A percentile compares a stretch with the other conserved stretches of the same genome.
Conservation (phyloP, 2,797 vertebrate genomes). For the Darevskia nairensis region DNA sequence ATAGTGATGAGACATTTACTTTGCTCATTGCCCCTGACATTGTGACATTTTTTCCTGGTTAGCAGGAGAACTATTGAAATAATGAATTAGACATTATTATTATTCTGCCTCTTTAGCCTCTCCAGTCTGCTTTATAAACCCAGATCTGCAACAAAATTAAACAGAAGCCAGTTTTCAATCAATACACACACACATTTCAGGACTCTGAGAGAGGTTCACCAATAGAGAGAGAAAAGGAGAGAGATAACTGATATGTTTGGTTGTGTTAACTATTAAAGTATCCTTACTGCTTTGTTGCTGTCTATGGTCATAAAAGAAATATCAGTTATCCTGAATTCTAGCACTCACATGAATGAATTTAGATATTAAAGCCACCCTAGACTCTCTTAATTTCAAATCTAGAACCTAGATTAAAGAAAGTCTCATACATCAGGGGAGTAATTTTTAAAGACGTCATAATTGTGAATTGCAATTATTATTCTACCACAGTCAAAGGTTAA, state of each 20-base stretch:
- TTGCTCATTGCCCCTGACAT: neutral
- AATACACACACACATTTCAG: neutral
- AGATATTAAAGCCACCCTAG: neutral
- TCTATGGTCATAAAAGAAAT: neutral
- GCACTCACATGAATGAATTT: neutral
- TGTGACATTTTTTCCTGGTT: neutral
- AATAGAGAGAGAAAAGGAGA: neutral
- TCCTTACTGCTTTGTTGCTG: neutral
- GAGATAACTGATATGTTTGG: neutral
- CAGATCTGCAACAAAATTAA: neutral
- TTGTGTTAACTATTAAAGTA: neutral
- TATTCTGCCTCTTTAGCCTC: neutral
- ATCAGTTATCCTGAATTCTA: neutral
- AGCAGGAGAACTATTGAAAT: neutral
- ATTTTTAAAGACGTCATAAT: constrained; percentile 51
- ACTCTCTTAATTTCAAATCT: neutral
- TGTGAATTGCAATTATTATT: constrained; percentile 47
- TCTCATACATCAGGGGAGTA: constrained; percentile 39
- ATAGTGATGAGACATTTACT: neutral
- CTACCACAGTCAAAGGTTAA: constrained; percentile 48
- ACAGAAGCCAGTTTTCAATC: neutral
- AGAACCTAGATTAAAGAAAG: constrained; percentile 9
- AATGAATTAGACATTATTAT: constrained; percentile 11
- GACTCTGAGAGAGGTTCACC: no score
- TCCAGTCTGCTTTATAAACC: neutral